Evolutionary conservation across 2,888 invertebrate genomes (phyloP), one percentile per base, ranked within the genome.

Genomic region (Holacanthella duospinosa): DNA sequence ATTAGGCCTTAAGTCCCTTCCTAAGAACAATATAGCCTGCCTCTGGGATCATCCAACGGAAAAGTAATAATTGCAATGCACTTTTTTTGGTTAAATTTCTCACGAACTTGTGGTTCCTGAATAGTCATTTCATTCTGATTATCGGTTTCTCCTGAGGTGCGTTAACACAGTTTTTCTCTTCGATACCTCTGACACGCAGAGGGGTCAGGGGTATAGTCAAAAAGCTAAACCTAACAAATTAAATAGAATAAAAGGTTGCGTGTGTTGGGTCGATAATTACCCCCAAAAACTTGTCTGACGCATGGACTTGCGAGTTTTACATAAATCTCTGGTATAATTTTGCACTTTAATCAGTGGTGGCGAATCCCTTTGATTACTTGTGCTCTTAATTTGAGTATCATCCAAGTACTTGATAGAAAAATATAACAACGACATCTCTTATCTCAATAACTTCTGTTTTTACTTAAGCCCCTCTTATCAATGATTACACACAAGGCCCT

Each of bases 11-110:
- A 21, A 48, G 19, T 48, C 4, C 12, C 16, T 48, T 48, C n/a
- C 48, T 4, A n/a, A 9, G 48, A 9, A n/a, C n/a, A n/a, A n/a
- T n/a, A n/a, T n/a, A n/a, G n/a, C n/a, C n/a, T n/a, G n/a, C n/a
- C n/a, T n/a, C n/a, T n/a, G n/a, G n/a, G n/a, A n/a, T n/a, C n/a
- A n/a, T n/a, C n/a, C n/a, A n/a, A n/a, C n/a, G n/a, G n/a, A n/a
- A n/a, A n/a, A n/a, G n/a, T n/a, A n/a, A n/a, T 48, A 48, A 48
- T 48, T 48, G 48, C 48, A 48, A 48, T 48, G 48, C 48, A 48
- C 48, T 48, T 48, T 36, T 36, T n/a, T 36, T 36, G 36, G 36
- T 48, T 48, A n/a, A n/a, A 21, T 48, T 48, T 48, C 48, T 48
- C 48, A 48, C 48, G 48, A 48, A 48, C 16, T 9, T 16, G 48